Evolutionary conservation across 2,113 vertebrate genomes (phyloP).

Genomic region (Noctilio leporinus): DNA sequence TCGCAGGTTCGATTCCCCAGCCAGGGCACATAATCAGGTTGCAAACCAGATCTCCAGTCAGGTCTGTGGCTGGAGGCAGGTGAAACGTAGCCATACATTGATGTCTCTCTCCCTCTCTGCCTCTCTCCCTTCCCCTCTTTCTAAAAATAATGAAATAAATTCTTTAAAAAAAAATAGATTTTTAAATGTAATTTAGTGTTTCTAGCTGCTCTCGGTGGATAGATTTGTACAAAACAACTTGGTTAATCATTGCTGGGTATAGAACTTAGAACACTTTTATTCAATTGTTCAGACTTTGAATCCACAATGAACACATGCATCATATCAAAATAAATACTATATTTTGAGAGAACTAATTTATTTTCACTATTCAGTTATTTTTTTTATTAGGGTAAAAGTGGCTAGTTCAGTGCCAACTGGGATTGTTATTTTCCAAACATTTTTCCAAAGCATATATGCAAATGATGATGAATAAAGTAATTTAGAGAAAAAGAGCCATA

Average conservation of each 20-base stretch:
- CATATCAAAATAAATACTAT: background rate
- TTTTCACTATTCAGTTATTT: background rate
- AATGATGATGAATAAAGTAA: constrained; percentile 8
- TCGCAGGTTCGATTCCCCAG: too few species aligned
- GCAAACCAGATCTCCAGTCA: too few species aligned
- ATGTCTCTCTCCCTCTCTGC: too few species aligned
- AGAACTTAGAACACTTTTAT: background rate
- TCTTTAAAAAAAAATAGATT: background rate
- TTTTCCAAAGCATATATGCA: constrained; percentile 19
- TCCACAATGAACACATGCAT: background rate
- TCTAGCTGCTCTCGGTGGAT: background rate
- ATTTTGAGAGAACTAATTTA: background rate
- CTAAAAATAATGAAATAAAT: too few species aligned
- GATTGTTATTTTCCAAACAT: background rate
- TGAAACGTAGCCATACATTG: too few species aligned
- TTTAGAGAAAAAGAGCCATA: background rate
- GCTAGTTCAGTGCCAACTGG: background rate
- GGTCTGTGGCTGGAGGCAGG: too few species aligned
- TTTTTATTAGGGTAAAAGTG: background rate
- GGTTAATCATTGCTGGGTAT: background rate
- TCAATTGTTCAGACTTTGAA: background rate
- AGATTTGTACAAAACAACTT: background rate
- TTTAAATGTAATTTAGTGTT: background rate
- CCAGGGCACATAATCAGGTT: too few species aligned
- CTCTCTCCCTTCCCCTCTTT: too few species aligned